Percentiles rank a stretch among this genome's conserved stretches.
These are phyloP conservation scores for Conus betulinus DNA, from an alignment of 1,140 invertebrate genomes.

Conservation along the genomic window DNA sequence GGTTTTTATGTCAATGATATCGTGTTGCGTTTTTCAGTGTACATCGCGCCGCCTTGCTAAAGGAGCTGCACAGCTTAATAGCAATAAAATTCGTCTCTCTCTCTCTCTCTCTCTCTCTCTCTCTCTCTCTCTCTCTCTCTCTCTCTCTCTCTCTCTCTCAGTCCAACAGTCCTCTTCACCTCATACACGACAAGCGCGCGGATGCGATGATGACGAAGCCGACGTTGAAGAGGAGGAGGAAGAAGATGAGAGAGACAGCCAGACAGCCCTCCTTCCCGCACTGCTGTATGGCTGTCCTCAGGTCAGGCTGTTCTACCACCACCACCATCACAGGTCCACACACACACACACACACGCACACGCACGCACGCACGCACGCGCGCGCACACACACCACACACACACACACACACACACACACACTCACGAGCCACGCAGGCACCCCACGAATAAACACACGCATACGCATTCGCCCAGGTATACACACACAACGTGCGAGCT, in stretches of 20 bases:
- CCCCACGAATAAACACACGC: neutral
- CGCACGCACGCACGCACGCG: neutral
- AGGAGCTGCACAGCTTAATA: no score
- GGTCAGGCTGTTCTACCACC: neutral
- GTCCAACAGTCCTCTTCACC: constrained; percentile 71
- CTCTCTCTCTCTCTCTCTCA: no score
- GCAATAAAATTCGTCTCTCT: neutral
- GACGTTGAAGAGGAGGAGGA: constrained; percentile 86
- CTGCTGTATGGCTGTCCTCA: constrained; percentile 46
- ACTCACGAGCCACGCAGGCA: neutral
- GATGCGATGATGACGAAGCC: constrained; percentile 88
- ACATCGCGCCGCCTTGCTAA: no score
- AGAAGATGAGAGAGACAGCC: constrained; percentile 85
- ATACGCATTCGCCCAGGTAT: neutral
- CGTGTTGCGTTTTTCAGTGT: no score
- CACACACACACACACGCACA: neutral
- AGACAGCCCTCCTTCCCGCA: constrained; percentile 79
- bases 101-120: neutral
- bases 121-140: neutral
- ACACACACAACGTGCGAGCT: no score
- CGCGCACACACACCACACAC: constrained; percentile 4
- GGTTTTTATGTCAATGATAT: no score
- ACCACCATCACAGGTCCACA: neutral
- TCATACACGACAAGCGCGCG: constrained; percentile 89
- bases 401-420: constrained; percentile 5